Percentiles rank a stretch among this genome's conserved stretches.
These are phyloP conservation scores for Pristionchus mayeri DNA, from an alignment of 2,888 invertebrate species.

Conservation along the genomic window DNA sequence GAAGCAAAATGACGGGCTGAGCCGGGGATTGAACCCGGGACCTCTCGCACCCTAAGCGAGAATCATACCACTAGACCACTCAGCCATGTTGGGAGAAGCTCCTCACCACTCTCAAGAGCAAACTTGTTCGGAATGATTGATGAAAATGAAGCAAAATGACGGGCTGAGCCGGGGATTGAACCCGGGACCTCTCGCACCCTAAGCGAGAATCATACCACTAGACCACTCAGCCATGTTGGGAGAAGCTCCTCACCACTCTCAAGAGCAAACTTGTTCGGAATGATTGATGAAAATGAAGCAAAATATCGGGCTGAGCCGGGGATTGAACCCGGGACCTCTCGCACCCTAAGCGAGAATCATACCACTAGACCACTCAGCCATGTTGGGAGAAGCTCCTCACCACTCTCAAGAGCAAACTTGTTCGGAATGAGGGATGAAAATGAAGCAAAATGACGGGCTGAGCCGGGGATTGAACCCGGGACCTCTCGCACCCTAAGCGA, in stretches of 20 bases:
- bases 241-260: no score
- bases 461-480: constrained; percentile 76
- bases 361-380: constrained; percentile 76
- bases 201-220: constrained; percentile 77
- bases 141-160: no score
- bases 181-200: constrained; percentile 77
- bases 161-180: constrained; percentile 73
- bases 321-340: constrained; percentile 77
- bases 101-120: no score
- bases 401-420: no score
- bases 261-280: no score
- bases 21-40: constrained; percentile 76
- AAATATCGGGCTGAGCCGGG: constrained; percentile 64
- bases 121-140: no score
- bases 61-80: constrained; percentile 77
- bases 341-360: constrained; percentile 77
- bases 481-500: constrained; percentile 77
- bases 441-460: constrained; percentile 54
- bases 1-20: constrained; percentile 55
- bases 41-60: constrained; percentile 77
- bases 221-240: constrained; percentile 73
- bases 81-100: constrained; percentile 58
- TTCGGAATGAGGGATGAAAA: no score
- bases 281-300: constrained; percentile 24
- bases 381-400: no score